phyloP scores from a whole-genome alignment of 2,113 vertebrate species.

The Dolichotis patagonum region DNA sequence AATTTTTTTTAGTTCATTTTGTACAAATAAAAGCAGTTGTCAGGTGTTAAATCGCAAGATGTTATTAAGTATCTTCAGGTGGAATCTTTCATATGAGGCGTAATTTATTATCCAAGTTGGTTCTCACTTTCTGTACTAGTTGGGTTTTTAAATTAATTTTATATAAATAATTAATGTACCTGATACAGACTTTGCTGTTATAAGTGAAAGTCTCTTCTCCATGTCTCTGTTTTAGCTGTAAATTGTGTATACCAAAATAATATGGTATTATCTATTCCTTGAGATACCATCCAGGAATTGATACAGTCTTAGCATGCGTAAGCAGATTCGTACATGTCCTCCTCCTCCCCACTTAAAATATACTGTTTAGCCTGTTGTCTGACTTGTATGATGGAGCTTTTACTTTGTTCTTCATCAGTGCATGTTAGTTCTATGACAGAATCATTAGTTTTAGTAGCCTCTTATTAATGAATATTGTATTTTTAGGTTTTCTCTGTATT shows the following conservation, averaged over 20 bases:
- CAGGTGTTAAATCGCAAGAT: background rate
- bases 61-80: slow-evolving; percentile 13
- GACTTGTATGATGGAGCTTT: background rate
- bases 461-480: slow-evolving; percentile 32
- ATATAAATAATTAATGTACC: background rate
- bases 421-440: background rate
- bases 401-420: background rate
- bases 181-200: background rate
- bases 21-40: background rate
- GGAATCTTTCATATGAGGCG: background rate
- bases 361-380: background rate
- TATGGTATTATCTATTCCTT: background rate
- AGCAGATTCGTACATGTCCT: background rate
- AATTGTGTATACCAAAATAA: slow-evolving; percentile 5
- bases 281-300: slow-evolving; percentile 18
- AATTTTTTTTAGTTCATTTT: slow-evolving; percentile 21
- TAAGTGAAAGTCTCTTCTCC: slow-evolving; percentile 1
- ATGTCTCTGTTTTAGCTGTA: background rate
- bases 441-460: slow-evolving; percentile 46
- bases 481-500: slow-evolving; percentile 40
- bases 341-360: background rate
- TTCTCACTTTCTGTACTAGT: background rate
- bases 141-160: slow-evolving; percentile 45
- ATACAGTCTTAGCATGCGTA: background rate
- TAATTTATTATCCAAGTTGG: background rate